Base-by-base conservation (phyloP, 2,888 invertebrate genomes). In the Theretra japonica region DNA sequence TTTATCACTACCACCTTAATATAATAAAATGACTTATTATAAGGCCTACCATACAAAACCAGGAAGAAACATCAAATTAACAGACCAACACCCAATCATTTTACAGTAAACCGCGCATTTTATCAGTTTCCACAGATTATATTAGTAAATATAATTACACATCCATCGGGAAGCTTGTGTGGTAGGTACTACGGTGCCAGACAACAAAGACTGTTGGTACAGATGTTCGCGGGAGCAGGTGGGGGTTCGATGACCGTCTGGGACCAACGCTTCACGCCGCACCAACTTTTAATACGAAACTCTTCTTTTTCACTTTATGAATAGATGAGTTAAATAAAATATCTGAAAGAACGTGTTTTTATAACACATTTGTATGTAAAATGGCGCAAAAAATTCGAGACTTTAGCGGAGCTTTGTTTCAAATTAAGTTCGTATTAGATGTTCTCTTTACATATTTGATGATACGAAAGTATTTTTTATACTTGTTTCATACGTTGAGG, bases 191-290 rank as follows among this genome's bases (percentile, higher is more conserved):
- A 60, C 19, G 17, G 17, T 23, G 41, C 23, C 79, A 81, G 81
- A 81, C 81, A 81, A 81, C 81, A 81, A 81, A 81, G 81, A 76
- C 69, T 76, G 41, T 74, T 74, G 72, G 57, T 28, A 74, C 77
- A 68, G 50, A 50, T n/a, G 68, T 56, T 62, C 62, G 56, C 33
- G 33, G 33, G 30, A 71, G 25, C 65, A 71, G 70, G 65, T 71
- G 62, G 62, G 74, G 50, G 79, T 73, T 80, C 78, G 77, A 7
- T 74, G 75, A 79, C 76, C 77, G 78, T 78, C 79, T 76, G 73
- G 69, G 53, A 30, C 65, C 48, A 48, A 65, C 60, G 69, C 21
- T 69, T 57, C 11, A 50, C 58, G 48, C 41, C 58, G 25, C n/a
- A 57, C 21, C 23, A 60, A 70, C 59, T 60, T 70, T 69, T 68